Percentiles rank a stretch among this genome's conserved stretches.
Conservation (phyloP, 2,113 vertebrate species). For the Copsychus sechellarum region DNA sequence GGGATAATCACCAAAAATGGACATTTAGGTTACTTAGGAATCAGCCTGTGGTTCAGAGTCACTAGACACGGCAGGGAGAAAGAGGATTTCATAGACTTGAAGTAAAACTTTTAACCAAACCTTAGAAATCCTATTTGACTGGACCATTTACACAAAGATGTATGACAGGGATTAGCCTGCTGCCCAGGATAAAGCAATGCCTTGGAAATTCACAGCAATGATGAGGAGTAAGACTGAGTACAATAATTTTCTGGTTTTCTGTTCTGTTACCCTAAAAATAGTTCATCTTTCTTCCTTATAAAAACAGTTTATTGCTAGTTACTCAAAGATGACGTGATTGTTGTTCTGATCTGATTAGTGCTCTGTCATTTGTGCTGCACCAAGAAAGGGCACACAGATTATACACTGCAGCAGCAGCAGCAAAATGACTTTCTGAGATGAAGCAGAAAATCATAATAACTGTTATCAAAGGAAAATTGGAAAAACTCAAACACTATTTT, state of each 20-base stretch:
- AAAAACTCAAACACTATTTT: constrained; percentile 53
- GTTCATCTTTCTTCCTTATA: constrained; percentile 23
- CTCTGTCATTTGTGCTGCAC: constrained; percentile 41
- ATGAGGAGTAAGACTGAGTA: neutral
- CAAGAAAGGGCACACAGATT: constrained; percentile 54
- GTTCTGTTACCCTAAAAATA: constrained; percentile 43
- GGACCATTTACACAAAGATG: neutral
- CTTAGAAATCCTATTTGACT: neutral
- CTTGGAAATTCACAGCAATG: neutral
- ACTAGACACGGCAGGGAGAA: neutral
- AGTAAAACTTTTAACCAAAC: neutral
- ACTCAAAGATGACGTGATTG: constrained; percentile 37
- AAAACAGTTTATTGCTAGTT: constrained; percentile 56
- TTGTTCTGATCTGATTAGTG: constrained; percentile 52
- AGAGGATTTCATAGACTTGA: neutral
- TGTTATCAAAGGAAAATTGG: constrained; percentile 64
- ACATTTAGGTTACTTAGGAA: neutral
- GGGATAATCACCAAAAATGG: constrained; percentile 1
- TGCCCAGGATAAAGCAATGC: neutral
- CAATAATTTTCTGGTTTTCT: constrained; percentile 32
- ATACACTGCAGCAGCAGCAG: constrained; percentile 51
- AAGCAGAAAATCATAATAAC: constrained; percentile 69
- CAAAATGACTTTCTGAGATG: constrained; percentile 63
- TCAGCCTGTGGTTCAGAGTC: neutral
- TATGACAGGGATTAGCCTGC: neutral